These are phyloP conservation scores for Pavo muticus DNA, from an alignment of 2,113 vertebrate species.

Conservation along the genomic window DNA sequence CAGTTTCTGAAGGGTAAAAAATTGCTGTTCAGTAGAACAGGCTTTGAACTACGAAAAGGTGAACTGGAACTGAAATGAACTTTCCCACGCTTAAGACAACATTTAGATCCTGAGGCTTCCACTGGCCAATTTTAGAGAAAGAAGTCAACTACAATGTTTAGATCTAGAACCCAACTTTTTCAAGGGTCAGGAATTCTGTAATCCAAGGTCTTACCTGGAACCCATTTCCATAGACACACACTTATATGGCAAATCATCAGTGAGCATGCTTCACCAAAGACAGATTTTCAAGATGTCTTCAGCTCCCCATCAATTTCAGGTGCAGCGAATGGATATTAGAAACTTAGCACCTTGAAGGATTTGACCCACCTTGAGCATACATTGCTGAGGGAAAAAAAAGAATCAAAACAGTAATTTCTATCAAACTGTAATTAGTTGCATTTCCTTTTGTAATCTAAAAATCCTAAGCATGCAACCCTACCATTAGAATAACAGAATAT, in stretches of 20 bases:
- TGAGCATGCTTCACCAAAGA: neutral
- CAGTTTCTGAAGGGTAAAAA: neutral
- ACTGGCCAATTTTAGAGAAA: neutral
- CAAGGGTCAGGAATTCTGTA: neutral
- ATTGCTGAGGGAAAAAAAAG: neutral
- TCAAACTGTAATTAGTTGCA: constrained; percentile 20
- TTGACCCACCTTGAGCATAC: neutral
- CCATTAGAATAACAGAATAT: constrained; percentile 14
- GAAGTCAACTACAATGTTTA: neutral
- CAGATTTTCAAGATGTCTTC: neutral
- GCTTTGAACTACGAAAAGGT: neutral
- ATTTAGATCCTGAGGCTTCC: neutral
- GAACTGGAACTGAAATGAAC: constrained; percentile 35
- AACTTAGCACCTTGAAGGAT: neutral
- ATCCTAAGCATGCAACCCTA: neutral
- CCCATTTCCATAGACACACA: neutral
- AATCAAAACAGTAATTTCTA: neutral
- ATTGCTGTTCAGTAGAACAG: neutral
- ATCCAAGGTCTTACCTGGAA: neutral
- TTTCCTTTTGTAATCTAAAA: constrained; percentile 40
- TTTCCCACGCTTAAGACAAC: neutral
- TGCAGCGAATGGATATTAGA: neutral
- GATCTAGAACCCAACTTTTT: neutral
- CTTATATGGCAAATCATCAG: neutral
- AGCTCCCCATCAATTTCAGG: neutral